Base-by-base conservation (phyloP, 2,113 vertebrate species). In the Stegostoma tigrinum region DNA sequence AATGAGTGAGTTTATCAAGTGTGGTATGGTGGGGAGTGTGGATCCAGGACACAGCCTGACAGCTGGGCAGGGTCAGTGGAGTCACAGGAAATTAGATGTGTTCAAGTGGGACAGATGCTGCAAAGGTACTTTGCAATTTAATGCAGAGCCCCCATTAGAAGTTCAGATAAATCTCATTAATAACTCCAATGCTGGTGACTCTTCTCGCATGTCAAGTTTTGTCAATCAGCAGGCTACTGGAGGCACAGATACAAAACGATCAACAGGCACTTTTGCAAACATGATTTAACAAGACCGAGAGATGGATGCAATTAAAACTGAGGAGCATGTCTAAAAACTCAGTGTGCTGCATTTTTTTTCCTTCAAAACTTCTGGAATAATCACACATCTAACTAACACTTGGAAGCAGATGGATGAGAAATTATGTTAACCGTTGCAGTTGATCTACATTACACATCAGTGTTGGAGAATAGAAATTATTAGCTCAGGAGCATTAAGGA, bases 11-110 rank as follows among this genome's bases (percentile, higher is more conserved):
- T 27, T 12, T 34, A 91, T 64, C 52, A 14, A 19, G 87, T 64
- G 27, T 38, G 91, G 52, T n/a, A 55, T 89, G 38, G 19, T 7
- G 61, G 14, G 64, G 30, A 12, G 55, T 67, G 10, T 10, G 48
- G 61, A 23, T 23, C 90, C 17, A 67, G 64, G 34, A 42, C 64
- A 23, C n/a, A 2, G n/a, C 67, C 34, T 67, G n/a, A 93, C 90
- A 94, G 61, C 90, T 42, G 64, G 64, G 64, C 42, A 61, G 66
- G 42, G 64, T 94, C n/a, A 94, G 42, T n/a, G 68, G 64, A 68
- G 91, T 94, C 91, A 68, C n/a, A 68, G 64, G 66, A n/a, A 94
- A 94, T 42, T 94, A 94, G 91, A 94, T n/a, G 38, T 24, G 64
- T 68, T 94, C 42, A 45, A 45, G 61, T 94, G 66, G 66, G 66